Evolutionary conservation across 2,888 invertebrate species (phyloP), one percentile per base, ranked within the genome.

Genomic region (Tetragonula carbonaria): DNA sequence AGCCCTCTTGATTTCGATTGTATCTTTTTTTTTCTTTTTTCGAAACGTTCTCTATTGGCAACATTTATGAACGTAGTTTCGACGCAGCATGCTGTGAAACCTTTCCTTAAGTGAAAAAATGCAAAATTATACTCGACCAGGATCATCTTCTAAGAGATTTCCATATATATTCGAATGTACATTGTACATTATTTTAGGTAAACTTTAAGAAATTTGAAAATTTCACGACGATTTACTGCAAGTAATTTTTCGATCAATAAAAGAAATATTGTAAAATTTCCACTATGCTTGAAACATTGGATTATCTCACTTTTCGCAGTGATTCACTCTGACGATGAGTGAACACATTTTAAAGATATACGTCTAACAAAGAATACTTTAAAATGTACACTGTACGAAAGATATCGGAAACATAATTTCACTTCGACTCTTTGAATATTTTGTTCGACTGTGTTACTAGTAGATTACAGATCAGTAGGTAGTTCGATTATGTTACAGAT

Each of bases 91-190:
- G 33, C 57, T 63, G 78, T 78, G 63, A 53, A 63, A 23, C 45
- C 5, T 63, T 50, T 23, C 38, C 23, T 72, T 51, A 45, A 80
- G 38, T 53, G 33, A 53, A 75, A 55, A 59, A 53, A 71, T 71
- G 62, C 16, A 72, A 72, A 21, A 55, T 28, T 28, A 55, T 78
- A n/a, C 1, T 16, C 53, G n/a, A 73, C 4, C 18, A 57, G 53
- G 4, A 67, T 0, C 50, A 74, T 74, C 33, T 66, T 74, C 57
- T 59, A 18, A 50, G n/a, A 38, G 11, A 74, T 68, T 67, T 79
- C 38, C 65, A 74, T 57, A 57, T 57, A 73, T 57, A 23, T 45
- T 14, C 33, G 16, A 28, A 18, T 33, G 16, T 59, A 53, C 23
- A 8, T n/a, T 28, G 5, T 51, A 1, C 50, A 66, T 66, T 16